Base-by-base conservation (phyloP, 2,113 vertebrate species). In the Poicephalus gulielmi region DNA sequence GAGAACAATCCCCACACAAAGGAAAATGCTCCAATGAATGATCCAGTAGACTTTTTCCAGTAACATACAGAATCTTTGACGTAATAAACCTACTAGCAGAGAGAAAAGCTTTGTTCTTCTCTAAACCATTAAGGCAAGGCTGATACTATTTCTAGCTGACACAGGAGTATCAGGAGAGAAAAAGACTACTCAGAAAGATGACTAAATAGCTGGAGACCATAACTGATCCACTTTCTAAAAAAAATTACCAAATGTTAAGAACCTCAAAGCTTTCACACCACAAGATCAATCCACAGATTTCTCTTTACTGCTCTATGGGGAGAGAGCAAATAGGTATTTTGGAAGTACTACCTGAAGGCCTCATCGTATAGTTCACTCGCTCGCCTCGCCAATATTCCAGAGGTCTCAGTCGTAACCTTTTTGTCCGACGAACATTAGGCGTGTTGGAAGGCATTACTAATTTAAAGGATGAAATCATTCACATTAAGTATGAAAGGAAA, bases 351-450 rank as follows among this genome's bases (percentile, higher is more conserved):
- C 98, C 98, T 95, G 98, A 98, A 74, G 89, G n/a, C 1, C 19
- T 66, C 76, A 83, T 24, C 2, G 70, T 14, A 83, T 98, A 98
- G 88, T 95, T 91, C 59, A 96, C 17, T 0, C 98, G 97, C 53
- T 98, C 98, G 33, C 98, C 98, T 95, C 98, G 92, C 98, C 98
- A 98, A 13, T 98, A 98, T 60, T 98, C 97, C 95, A 98, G 92
- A 94, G 98, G 98, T 91, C 39, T 98, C 13, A 97, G 69, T 44
- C 97, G 96, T 77, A 89, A 95, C 95, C 98, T 97, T 86, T 97
- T 97, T 49, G 97, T 98, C 28, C 97, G 98, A 43, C 98, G 98
- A 96, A 98, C 95, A 39, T 97, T 95, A 64, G 98, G 97, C 49
- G 98, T 97, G 46, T 94, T 94, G 83, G 98, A 94, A 39, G 98